Conservation (phyloP, 2,797 vertebrate genomes). For the Micropoecilia bifurca region DNA sequence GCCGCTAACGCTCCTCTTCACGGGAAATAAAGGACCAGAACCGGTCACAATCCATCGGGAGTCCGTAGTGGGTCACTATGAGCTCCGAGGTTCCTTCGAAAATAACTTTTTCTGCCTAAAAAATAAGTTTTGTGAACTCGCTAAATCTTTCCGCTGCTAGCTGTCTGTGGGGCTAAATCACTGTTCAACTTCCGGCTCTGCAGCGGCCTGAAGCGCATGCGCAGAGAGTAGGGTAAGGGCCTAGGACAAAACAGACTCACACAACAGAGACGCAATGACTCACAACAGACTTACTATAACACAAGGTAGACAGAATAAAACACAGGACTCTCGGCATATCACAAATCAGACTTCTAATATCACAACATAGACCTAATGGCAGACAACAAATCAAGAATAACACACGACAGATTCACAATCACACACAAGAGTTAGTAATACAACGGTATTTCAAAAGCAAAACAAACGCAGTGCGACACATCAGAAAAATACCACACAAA, state of each 20-base stretch:
- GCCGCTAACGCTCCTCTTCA: slow-evolving; percentile 34
- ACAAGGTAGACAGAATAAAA: neutral
- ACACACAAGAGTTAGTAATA: neutral
- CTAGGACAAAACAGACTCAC: neutral
- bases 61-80: slow-evolving; percentile 15
- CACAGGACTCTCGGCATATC: neutral
- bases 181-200: slow-evolving; percentile 74
- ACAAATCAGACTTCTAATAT: neutral
- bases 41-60: slow-evolving; percentile 47
- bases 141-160: slow-evolving; percentile 51
- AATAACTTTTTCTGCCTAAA: slow-evolving; percentile 29
- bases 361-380: neutral
- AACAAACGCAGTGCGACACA: neutral
- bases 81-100: slow-evolving; percentile 9
- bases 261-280: neutral
- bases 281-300: neutral
- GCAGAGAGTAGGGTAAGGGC: slow-evolving; percentile 7
- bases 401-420: neutral
- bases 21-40: slow-evolving; percentile 6
- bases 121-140: slow-evolving; percentile 54
- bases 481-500: neutral
- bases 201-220: slow-evolving; percentile 61
- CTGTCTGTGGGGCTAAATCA: slow-evolving; percentile 61
- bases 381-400: neutral
- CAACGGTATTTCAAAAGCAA: too few relatives aligned